phyloP scores from a whole-genome alignment of 2,113 vertebrate genomes.

The Oryzias celebensis region DNA sequence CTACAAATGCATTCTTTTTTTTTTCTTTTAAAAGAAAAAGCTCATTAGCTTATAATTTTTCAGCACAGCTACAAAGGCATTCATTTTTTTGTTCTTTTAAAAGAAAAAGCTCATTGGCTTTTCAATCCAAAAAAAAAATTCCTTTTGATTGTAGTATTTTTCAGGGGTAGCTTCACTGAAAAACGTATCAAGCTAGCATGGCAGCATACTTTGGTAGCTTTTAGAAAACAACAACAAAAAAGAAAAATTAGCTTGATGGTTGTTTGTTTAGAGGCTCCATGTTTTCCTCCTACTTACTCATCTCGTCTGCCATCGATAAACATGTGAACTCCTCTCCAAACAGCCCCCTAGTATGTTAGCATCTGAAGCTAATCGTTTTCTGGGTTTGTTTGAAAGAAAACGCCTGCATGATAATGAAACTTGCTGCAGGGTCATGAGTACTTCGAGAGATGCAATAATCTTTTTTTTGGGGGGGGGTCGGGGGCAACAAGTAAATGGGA shows the following conservation, averaged over 20 bases:
- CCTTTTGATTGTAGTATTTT: background rate
- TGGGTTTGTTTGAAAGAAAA: constrained; percentile 14
- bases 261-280: constrained; percentile 36
- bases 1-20: constrained; percentile 1
- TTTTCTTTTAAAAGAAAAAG: constrained; percentile 10
- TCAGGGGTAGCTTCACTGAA: constrained; percentile 6
- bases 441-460: constrained; percentile 80
- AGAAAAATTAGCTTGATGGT: constrained; percentile 16
- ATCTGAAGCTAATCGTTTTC: constrained; percentile 49
- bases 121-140: background rate
- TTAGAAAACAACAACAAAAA: constrained; percentile 14
- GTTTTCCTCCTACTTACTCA: constrained; percentile 46
- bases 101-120: background rate
- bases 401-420: constrained; percentile 35
- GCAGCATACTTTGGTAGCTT: constrained; percentile 21
- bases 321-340: constrained; percentile 58
- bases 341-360: constrained; percentile 44
- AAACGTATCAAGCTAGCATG: constrained; percentile 32
- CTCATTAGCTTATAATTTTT: background rate
- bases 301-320: constrained; percentile 57
- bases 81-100: constrained; percentile 4
- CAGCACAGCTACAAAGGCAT: background rate
- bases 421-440: constrained; percentile 54
- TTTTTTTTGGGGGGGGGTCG: constrained; percentile 68
- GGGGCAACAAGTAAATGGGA: constrained; percentile 70